A percentile compares a stretch with the other conserved stretches of the same genome.
These are phyloP conservation scores for Anolis sagrei DNA, from an alignment of 2,113 vertebrate genomes.

Conservation along the genomic window DNA sequence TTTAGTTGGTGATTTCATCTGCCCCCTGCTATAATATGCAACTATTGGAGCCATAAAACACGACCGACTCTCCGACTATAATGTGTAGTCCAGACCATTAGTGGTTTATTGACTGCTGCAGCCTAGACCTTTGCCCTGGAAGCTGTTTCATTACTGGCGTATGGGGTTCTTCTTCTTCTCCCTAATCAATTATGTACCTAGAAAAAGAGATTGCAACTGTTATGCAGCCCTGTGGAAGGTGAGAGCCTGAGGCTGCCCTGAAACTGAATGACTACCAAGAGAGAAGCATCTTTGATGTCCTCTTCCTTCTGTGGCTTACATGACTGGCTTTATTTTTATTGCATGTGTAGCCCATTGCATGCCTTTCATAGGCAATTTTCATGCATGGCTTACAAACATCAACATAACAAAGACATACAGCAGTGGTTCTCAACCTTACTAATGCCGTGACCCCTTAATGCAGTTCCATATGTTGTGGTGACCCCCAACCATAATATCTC, in stretches of 20 bases:
- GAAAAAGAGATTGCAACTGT: not conserved
- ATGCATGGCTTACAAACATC: not conserved
- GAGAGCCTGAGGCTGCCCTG: not conserved
- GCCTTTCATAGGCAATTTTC: not conserved
- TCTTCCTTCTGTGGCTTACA: not conserved
- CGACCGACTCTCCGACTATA: not conserved
- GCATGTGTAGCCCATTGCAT: not conserved
- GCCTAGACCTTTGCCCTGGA: constrained; percentile 4
- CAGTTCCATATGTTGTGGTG: too few relatives aligned
- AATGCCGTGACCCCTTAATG: too few relatives aligned
- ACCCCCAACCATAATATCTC: too few relatives aligned
- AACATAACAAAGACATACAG: too few relatives aligned
- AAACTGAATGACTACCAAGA: not conserved
- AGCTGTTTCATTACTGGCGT: not conserved
- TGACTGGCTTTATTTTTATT: not conserved
- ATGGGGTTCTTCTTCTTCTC: not conserved
- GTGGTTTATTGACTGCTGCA: not conserved
- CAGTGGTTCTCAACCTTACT: too few relatives aligned
- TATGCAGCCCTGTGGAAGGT: not conserved
- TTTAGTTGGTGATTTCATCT: not conserved
- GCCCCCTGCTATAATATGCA: not conserved
- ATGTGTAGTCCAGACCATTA: not conserved
- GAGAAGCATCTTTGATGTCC: not conserved
- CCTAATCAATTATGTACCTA: not conserved
- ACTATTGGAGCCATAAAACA: constrained; percentile 4